Evolutionary conservation across 2,797 vertebrate species (phyloP).

Genomic region (Pipistrellus pipistrellus): DNA sequence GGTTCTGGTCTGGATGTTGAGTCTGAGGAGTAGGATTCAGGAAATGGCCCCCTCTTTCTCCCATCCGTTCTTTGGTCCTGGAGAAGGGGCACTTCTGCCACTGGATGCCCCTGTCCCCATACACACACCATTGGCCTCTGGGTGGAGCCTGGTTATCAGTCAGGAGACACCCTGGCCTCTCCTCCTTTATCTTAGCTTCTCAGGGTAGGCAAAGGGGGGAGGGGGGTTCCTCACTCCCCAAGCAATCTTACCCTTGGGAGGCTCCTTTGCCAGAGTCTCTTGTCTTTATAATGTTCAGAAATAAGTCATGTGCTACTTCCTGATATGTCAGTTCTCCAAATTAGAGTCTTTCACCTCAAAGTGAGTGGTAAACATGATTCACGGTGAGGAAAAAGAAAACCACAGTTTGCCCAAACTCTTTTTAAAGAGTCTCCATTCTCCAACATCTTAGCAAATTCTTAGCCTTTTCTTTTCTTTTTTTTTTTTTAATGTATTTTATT

Average conservation of each 20-base stretch:
- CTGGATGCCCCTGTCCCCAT: neutral
- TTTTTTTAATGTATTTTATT: no score
- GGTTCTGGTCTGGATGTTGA: neutral
- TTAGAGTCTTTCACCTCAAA: neutral
- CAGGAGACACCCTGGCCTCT: constrained; percentile 53
- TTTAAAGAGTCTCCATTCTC: neutral
- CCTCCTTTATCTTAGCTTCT: constrained; percentile 73
- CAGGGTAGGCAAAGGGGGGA: constrained; percentile 44
- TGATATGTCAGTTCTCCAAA: neutral
- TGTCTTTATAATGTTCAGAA: neutral
- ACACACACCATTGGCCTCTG: constrained; percentile 31
- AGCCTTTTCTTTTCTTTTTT: neutral
- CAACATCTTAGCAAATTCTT: neutral
- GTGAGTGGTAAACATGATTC: neutral
- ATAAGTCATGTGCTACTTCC: neutral
- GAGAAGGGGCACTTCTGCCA: constrained; percentile 47
- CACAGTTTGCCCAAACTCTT: neutral
- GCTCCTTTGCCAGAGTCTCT: neutral
- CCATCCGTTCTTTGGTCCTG: neutral
- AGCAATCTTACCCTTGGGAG: constrained; percentile 20
- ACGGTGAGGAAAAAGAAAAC: no score
- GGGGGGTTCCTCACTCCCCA: neutral
- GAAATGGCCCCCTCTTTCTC: neutral
- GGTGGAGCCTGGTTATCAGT: constrained; percentile 75
- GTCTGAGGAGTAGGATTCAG: neutral